Evolutionary conservation across 1,140 invertebrate species (phyloP), one percentile per base, ranked within the genome.

Genomic region (Brevipalpus yothersi): DNA sequence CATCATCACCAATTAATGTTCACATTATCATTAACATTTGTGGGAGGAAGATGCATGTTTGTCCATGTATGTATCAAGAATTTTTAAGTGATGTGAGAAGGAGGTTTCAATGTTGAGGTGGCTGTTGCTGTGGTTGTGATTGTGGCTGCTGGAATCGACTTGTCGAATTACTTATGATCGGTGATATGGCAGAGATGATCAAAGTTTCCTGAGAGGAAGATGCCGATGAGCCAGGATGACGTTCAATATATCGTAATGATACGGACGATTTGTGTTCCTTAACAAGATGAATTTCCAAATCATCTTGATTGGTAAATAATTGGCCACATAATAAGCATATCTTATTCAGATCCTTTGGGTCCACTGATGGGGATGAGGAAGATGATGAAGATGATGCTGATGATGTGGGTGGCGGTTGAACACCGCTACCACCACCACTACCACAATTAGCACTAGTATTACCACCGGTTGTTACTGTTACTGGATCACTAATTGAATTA

Each of bases 231-330:
- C 42, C 58, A 45, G 42, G 17, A 21, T 42, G 23, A 45, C 58
- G 64, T 47, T 53, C 47, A 42, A 62, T 47, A 45, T 58, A 61
- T 66, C 59, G 69, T 66, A 64, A 70, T 51, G 66, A 65, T 23
- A 60, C 45, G 12, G 64, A 64, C 15, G 68, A 69, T 64, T 70
- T 69, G 63, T 78, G 76, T 59, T 73, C 72, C 66, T 76, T 76
- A 60, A 77, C 74, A 64, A 77, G 69, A 67, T 78, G 76, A 11
- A 77, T 69, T 65, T 77, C 75, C 58, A 78, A 70, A 21, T 71
- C 67, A 15, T 77, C 68, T 60, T 74, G 69, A 64, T 75, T 75
- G 12, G 68, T 66, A 59, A 75, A 74, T 42, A 67, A 65, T 58
- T 72, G 69, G 39, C 73, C 72, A 66, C 76, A 78, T 19, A 76